phyloP scores from a whole-genome alignment of 2,113 vertebrate genomes.

The Sorex fumeus region DNA sequence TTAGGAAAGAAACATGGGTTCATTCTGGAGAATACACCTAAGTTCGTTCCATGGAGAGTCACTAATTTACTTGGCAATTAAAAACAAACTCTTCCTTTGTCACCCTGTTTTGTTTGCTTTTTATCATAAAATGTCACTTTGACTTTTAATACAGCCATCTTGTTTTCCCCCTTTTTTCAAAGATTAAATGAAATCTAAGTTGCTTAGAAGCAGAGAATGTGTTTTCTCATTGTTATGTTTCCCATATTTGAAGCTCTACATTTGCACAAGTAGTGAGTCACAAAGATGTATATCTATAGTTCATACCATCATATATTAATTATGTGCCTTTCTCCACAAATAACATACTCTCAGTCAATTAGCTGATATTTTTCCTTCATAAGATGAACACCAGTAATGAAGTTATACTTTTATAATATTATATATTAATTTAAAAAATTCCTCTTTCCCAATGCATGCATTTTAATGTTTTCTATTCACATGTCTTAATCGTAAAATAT shows the following conservation, averaged over 20 bases:
- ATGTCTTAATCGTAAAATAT: background rate
- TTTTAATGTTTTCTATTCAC: background rate
- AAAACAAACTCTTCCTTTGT: background rate
- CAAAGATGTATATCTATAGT: background rate
- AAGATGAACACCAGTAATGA: background rate
- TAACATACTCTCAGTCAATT: slow-evolving; percentile 1
- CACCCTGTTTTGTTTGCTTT: background rate
- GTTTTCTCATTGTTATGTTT: background rate
- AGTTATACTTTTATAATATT: background rate
- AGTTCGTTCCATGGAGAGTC: no score
- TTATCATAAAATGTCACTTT: background rate
- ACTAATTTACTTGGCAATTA: background rate
- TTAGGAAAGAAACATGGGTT: background rate
- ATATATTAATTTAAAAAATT: background rate
- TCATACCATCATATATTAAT: background rate
- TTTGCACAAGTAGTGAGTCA: background rate
- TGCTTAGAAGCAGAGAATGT: background rate
- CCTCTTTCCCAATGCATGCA: background rate
- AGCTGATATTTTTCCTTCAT: background rate
- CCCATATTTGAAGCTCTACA: background rate
- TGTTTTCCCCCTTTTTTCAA: background rate
- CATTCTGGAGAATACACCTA: background rate
- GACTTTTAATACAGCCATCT: background rate
- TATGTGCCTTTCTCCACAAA: background rate
- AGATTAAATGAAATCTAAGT: background rate